phyloP scores from a whole-genome alignment of 2,797 vertebrate species.

The Rhynchonycteris naso region DNA sequence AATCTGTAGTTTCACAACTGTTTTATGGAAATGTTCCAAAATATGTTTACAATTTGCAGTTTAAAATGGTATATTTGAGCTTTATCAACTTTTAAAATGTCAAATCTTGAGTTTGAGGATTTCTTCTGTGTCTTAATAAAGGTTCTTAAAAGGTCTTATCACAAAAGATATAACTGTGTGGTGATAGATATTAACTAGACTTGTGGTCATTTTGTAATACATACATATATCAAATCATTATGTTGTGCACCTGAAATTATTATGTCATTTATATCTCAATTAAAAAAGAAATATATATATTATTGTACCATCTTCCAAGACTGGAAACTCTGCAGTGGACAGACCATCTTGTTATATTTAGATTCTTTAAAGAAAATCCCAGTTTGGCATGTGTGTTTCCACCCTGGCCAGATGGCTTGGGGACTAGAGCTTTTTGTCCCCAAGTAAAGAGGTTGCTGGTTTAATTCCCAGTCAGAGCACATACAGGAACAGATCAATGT shows the following conservation, averaged over 20 bases:
- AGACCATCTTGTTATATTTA: conserved; percentile 9
- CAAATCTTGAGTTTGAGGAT: not conserved
- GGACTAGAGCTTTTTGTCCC: too few species aligned
- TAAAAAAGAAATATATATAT: not conserved
- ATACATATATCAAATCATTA: not conserved
- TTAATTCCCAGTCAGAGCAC: too few species aligned
- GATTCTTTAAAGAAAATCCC: not conserved
- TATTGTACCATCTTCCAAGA: not conserved
- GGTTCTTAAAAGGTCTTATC: not conserved
- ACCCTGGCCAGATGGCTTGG: too few species aligned
- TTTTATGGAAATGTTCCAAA: conserved; percentile 10
- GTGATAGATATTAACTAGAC: not conserved
- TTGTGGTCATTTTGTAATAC: not conserved
- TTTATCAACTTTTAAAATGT: conserved; percentile 9
- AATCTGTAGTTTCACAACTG: not conserved
- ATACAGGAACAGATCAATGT: too few species aligned
- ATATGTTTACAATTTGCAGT: not conserved
- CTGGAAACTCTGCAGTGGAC: not conserved
- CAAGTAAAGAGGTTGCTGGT: too few species aligned
- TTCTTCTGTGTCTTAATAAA: not conserved
- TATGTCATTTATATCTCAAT: not conserved
- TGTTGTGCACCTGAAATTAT: not conserved
- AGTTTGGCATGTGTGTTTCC: not conserved
- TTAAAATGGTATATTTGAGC: not conserved
- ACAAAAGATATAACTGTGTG: not conserved